Percentiles rank a stretch among this genome's conserved stretches.
Conservation (phyloP, 2,888 invertebrate species). For the Mellilla xanthometata region DNA sequence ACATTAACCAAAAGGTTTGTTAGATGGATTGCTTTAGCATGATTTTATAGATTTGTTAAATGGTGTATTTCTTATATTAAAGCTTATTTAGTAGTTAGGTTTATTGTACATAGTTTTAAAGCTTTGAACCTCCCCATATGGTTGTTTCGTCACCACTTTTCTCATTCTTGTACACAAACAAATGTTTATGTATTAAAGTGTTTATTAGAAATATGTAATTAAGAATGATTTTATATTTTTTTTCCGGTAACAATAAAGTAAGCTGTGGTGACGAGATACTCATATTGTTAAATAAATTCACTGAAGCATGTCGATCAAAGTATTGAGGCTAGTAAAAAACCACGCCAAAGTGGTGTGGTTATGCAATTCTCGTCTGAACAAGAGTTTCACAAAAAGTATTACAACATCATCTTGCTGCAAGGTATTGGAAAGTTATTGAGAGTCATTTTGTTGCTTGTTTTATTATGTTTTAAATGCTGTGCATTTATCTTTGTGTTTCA, state of each 20-base stretch:
- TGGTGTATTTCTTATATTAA: background rate
- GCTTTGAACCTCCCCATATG: slow-evolving; percentile 61
- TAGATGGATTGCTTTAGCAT: slow-evolving; percentile 24
- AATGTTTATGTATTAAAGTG: too few species aligned
- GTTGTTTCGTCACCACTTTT: slow-evolving; percentile 60
- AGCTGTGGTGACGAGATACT: slow-evolving; percentile 68
- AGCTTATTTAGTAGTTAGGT: background rate
- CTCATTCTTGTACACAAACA: too few species aligned
- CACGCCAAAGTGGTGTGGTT: slow-evolving; percentile 47
- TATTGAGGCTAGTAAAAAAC: slow-evolving; percentile 51
- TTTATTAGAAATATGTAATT: too few species aligned
- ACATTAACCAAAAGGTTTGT: slow-evolving; percentile 62
- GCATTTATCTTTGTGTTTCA: background rate
- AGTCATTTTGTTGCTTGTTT: slow-evolving; percentile 7
- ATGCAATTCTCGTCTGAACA: slow-evolving; percentile 48
- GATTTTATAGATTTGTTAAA: slow-evolving; percentile 20
- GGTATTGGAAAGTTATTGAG: slow-evolving; percentile 56
- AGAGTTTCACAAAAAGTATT: slow-evolving; percentile 62
- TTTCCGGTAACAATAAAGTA: slow-evolving; percentile 61
- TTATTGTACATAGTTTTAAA: slow-evolving; percentile 15
- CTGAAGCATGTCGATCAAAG: slow-evolving; percentile 64
- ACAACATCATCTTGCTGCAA: slow-evolving; percentile 66
- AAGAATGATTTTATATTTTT: slow-evolving; percentile 39
- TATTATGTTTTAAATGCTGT: too few species aligned
- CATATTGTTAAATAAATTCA: slow-evolving; percentile 48